Evolutionary conservation across 2,797 vertebrate species (phyloP), one percentile per base, ranked within the genome.

Genomic region (Poecilia velifera): DNA sequence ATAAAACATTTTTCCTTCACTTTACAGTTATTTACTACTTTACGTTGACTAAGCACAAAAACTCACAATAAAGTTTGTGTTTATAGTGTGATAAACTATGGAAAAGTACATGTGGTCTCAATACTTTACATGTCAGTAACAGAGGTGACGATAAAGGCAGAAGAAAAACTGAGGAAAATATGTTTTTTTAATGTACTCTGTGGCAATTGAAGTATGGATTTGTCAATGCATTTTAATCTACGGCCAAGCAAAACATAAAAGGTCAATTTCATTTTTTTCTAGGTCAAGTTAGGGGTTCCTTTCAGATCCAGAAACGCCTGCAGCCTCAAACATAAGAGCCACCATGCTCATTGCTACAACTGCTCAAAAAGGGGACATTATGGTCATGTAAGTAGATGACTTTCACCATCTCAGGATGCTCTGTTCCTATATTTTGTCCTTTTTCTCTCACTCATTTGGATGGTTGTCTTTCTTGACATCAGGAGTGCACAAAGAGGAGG

Each of bases 311-410:
- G 2, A 41, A 72, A 7, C 20, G 28, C 53, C 62, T 59, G 71
- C 46, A 51, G 41, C 28, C n/a, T 36, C 47, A 85, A 80, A 80
- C 79, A 59, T 13, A 77, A 62, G 72, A 78, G 75, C 73, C 36
- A 6, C n/a, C n/a, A 0, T 0, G 73, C 85, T 82, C 74, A 93
- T 70, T 95, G 94, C 82, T 95, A 93, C 75, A 94, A 95, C 88
- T 95, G 94, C 78, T 91, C 94, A 47, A 76, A 81, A 59, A 89
- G 53, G 36, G 91, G 92, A 80, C 94, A 95, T 80, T 84, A 89
- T 62, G 93, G 94, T 83, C 90, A 92, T 94, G 96, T 96, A 95
- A 95, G 93, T 95, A 16, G 86, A 43, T 18, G 68, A 46, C 28
- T 84, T 90, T 68, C 28, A 64, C 14, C 22, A n/a, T 59, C n/a